Base-by-base conservation (phyloP, 2,797 vertebrate genomes). In the Pangasius sanitwongsei region DNA sequence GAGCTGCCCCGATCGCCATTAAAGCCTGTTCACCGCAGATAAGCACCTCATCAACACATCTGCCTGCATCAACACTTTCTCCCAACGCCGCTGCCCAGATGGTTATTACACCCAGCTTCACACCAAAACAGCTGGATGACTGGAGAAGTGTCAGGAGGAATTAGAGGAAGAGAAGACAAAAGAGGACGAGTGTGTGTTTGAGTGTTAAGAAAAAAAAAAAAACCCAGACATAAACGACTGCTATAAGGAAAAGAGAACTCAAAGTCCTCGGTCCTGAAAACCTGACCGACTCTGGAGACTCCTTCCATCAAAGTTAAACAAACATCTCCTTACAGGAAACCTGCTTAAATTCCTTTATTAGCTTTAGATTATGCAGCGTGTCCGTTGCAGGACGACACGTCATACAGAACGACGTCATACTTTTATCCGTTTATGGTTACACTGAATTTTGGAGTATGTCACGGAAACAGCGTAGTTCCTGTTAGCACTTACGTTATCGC, bases 21-120 rank as follows among this genome's bases (percentile, higher is more conserved):
- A 61, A 13, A 82, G 31, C 78, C 53, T 37, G 78, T 37, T 37
- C 78, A 13, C n/a, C 57, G 23, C 57, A 82, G 55, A 80, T 87
- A 87, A 87, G 86, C 74, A 65, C 59, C 74, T 87, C 86, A 65
- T 78, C 85, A 48, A 13, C 55, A 82, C 78, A 25, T 87, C 86
- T 34, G 44, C 74, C 86, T 34, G 74, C 86, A 87, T 78, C 86
- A 55, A 78, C 86, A 67, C 80, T 83, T 61, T 83, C 20, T 6
- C 80, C 34, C 80, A 7, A 61, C 80, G 41, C 37, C 34, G 55
- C 80, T 41, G 80, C 41, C 80, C 80, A 61, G 57, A 82, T 41
- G 80, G 4, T 61, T 41, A 61, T 41, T 61, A 61, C 80, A 82
- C 55, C 6, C 78, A 37, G 48, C 48, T n/a, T 53, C 78, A 59